Percentiles rank a stretch among this genome's conserved stretches.
These are phyloP conservation scores for Craseonycteris thonglongyai DNA, from an alignment of 2,113 vertebrate species.

Conservation along the genomic window DNA sequence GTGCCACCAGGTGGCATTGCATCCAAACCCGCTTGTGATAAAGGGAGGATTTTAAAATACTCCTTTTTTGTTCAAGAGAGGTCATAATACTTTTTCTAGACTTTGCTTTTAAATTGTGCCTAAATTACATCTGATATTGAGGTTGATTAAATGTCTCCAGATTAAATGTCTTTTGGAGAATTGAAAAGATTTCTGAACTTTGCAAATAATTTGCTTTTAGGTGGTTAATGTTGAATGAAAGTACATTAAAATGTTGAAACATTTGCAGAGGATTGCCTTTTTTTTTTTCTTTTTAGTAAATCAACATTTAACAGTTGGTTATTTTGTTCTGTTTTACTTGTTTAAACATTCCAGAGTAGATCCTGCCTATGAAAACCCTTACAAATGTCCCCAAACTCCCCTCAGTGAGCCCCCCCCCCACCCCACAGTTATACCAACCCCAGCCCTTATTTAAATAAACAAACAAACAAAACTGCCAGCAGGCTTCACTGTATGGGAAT, in stretches of 20 bases:
- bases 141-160: neutral
- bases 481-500: slow-evolving; percentile 50
- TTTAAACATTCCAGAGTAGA: neutral
- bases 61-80: neutral
- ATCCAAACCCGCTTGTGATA: slow-evolving; percentile 81
- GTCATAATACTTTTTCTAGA: neutral
- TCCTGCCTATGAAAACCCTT: slow-evolving; percentile 16
- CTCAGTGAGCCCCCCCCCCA: neutral
- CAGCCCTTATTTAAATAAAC: slow-evolving; percentile 10
- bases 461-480: slow-evolving; percentile 23
- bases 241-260: slow-evolving; percentile 35
- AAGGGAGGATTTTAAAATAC: slow-evolving; percentile 22
- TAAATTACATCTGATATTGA: neutral
- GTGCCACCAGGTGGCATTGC: slow-evolving; percentile 95
- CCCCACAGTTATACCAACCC: neutral
- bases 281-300: neutral
- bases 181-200: neutral
- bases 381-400: neutral
- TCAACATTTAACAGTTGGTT: neutral
- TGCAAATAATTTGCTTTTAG: neutral
- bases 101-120: slow-evolving; percentile 29
- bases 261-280: neutral
- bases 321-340: slow-evolving; percentile 5
- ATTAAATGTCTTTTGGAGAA: neutral
- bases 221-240: slow-evolving; percentile 15